Evolutionary conservation across 2,888 invertebrate species (phyloP).

Genomic region (Acanthosepion pharaonis): DNA sequence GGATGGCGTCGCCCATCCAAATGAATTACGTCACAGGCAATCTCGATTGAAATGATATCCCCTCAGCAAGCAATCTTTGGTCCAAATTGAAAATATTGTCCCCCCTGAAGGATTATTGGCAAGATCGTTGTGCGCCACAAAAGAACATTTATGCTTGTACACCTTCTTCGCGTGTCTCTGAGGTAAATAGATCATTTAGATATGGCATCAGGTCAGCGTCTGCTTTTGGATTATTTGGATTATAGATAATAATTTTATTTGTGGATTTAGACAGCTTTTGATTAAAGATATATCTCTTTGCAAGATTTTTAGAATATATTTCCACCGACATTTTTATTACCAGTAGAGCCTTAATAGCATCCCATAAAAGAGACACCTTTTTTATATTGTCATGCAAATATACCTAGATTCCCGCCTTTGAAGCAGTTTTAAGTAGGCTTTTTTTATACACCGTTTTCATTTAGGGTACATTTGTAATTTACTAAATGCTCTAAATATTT

Average conservation of each 20-base stretch:
- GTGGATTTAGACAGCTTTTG: not conserved
- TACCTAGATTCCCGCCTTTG: too few relatives aligned
- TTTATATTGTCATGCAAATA: too few relatives aligned
- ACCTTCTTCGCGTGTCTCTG: not conserved
- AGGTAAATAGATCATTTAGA: not conserved
- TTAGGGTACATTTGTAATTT: too few relatives aligned
- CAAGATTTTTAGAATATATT: not conserved
- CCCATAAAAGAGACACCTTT: too few relatives aligned
- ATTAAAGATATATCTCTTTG: not conserved
- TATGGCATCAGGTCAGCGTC: not conserved
- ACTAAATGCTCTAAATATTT: too few relatives aligned
- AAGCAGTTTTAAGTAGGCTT: too few relatives aligned
- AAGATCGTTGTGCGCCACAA: not conserved
- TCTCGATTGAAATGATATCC: not conserved
- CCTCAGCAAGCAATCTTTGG: not conserved
- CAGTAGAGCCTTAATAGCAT: too few relatives aligned
- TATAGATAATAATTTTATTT: not conserved
- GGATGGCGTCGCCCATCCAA: constrained; percentile 18
- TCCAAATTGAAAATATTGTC: not conserved
- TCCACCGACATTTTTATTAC: not conserved
- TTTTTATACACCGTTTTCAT: too few relatives aligned
- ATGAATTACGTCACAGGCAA: not conserved
- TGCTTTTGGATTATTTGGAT: not conserved
- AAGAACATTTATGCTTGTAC: not conserved
- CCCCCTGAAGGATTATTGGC: not conserved